These are phyloP conservation scores for Pachycephus smyrnensis DNA, from an alignment of 2,888 invertebrate genomes.

Conservation along the genomic window DNA sequence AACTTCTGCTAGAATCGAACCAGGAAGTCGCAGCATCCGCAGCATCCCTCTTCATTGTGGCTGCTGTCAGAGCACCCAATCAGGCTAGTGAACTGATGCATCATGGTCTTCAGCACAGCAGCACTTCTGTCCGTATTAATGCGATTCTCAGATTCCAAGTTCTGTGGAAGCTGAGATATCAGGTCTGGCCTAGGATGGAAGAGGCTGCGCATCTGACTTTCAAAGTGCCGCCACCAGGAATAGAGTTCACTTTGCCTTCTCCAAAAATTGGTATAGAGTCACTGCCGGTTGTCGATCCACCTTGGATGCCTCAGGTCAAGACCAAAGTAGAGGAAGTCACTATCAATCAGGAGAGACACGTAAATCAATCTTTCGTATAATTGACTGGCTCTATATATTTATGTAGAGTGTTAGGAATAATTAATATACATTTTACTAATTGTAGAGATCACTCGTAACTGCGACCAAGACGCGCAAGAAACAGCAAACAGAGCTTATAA, in stretches of 20 bases:
- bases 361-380: conserved; percentile 66
- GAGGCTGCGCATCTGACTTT: conserved; percentile 95
- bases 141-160: conserved; percentile 91
- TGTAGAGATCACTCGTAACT: conserved; percentile 91
- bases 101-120: conserved; percentile 85
- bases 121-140: conserved; percentile 84
- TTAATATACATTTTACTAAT: conserved; percentile 25
- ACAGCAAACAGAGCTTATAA: conserved; percentile 98
- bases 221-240: conserved; percentile 98
- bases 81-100: conserved; percentile 92
- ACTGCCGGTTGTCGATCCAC: conserved; percentile 95
- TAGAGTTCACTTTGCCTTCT: conserved; percentile 98
- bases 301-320: conserved; percentile 98
- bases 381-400: neutral
- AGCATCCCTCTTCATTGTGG: conserved; percentile 91
- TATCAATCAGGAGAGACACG: conserved; percentile 96
- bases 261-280: conserved; percentile 98
- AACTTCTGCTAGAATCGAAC: conserved; percentile 92
- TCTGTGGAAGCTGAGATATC: conserved; percentile 96
- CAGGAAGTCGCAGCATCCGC: conserved; percentile 86
- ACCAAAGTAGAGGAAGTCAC: conserved; percentile 99
- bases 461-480: conserved; percentile 99
- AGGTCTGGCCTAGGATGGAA: conserved; percentile 99
- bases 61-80: conserved; percentile 91
- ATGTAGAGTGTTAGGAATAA: neutral